Conservation (phyloP, 2,113 vertebrate genomes). For the Noturus placidus region DNA sequence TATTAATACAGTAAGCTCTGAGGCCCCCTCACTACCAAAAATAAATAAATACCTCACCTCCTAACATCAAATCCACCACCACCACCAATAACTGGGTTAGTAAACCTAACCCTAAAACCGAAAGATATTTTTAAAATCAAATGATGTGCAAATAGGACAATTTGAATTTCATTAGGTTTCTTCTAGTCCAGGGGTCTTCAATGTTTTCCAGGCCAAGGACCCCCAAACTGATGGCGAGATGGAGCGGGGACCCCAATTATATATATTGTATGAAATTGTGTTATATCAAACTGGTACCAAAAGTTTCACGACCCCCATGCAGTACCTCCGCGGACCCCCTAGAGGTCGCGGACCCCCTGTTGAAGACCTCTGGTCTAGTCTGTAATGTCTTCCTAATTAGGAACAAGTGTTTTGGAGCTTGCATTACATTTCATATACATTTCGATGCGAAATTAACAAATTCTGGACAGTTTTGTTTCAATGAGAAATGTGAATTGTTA, state of each 20-base stretch:
- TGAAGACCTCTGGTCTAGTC: too few species aligned
- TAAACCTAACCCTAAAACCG: neutral
- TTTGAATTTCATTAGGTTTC: neutral
- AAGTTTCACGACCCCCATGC: too few species aligned
- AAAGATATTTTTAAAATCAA: neutral
- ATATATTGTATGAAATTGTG: too few species aligned
- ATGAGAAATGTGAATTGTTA: slow-evolving; percentile 17
- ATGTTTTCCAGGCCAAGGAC: too few species aligned
- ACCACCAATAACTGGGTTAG: neutral
- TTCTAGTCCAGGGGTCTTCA: too few species aligned
- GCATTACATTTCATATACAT: neutral
- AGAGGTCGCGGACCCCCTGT: too few species aligned
- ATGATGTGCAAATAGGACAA: neutral
- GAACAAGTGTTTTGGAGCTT: neutral
- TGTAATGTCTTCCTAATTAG: neutral
- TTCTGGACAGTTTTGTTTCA: neutral
- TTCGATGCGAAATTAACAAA: neutral
- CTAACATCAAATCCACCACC: neutral
- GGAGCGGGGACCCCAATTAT: too few species aligned
- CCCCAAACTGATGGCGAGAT: too few species aligned
- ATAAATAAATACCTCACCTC: neutral
- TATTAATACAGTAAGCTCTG: neutral
- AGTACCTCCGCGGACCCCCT: too few species aligned
- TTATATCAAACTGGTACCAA: too few species aligned
- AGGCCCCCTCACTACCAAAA: neutral